A percentile compares a stretch with the other conserved stretches of the same genome.
These are phyloP conservation scores for Myotis lucifugus DNA, from an alignment of 2,113 vertebrate species.

Conservation along the genomic window DNA sequence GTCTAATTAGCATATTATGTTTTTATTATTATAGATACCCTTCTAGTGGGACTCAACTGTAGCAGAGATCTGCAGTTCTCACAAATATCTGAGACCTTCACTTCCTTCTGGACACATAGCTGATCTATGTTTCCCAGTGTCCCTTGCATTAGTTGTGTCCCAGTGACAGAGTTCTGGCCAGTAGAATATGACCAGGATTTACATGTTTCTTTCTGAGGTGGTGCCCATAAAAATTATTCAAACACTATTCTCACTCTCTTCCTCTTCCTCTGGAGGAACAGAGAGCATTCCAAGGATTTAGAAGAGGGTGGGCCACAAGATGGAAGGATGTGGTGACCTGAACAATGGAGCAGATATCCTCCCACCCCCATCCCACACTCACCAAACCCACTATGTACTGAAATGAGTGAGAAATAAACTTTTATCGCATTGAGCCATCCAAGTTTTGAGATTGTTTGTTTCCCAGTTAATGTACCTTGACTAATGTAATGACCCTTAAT, in stretches of 20 bases:
- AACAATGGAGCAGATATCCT: neutral
- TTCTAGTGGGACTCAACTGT: neutral
- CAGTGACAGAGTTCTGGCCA: neutral
- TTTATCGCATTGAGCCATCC: accelerated
- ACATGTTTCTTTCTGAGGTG: neutral
- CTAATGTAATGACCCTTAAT: neutral
- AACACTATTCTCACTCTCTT: neutral
- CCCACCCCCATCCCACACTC: accelerated
- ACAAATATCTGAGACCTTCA: neutral
- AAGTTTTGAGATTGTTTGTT: neutral
- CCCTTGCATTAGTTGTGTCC: neutral
- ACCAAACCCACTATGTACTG: neutral
- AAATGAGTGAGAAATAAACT: neutral
- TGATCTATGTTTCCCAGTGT: neutral
- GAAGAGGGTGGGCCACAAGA: neutral
- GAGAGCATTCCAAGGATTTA: neutral
- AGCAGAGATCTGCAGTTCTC: neutral
- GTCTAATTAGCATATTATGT: too few relatives aligned
- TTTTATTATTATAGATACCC: too few relatives aligned
- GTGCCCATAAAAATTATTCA: neutral
- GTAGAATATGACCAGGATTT: too few relatives aligned
- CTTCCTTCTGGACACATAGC: neutral
- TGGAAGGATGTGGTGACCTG: neutral
- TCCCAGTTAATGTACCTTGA: neutral
- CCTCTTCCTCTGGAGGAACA: neutral